Evolutionary conservation across 1,140 invertebrate genomes (phyloP), one percentile per base, ranked within the genome.

Genomic region (Drosophila saltans): DNA sequence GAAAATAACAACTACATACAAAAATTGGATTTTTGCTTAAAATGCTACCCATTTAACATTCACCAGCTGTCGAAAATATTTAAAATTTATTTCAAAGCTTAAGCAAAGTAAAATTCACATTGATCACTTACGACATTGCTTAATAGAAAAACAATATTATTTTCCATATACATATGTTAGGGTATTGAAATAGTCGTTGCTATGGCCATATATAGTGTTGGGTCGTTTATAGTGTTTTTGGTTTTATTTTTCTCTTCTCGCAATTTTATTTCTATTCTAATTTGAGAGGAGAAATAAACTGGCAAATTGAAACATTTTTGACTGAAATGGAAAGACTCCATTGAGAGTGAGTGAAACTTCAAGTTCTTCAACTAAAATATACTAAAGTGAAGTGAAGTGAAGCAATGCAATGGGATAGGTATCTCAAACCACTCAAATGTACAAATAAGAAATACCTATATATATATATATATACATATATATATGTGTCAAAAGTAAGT

Each of bases 291-390:
- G 68, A 68, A 41, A 48, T 41, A 62, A 28, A 30, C 48, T 58
- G 30, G 62, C 68, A 70, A 78, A 77, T 72, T 78, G 76, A 78
- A 78, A 78, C 76, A 78, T 78, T 78, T 78, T 72, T 60, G 64
- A 61, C 59, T 60, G 59, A 67, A 72, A 69, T 78, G 64, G 59
- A 78, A 78, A 65, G 76, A 78, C 75, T 68, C 55, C 61, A 65
- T 40, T 28, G 63, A 30, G 63, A 36, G 33, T 58, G 36, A 21
- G 45, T 0, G 4, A 52, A 66, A 16, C 52, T 9, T 6, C 33
- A 43, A 24, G 3, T 28, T n/a, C 61, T 4, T 39, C 2, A 24
- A 52, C 8, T 2, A 1, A 40, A 40, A 40, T 36, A 36, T 36
- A 52, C 45, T 26, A 52, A 26, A 52, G 45, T 52, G 8, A 52